Evolutionary conservation across 2,888 invertebrate genomes (phyloP).

Genomic region (Hofmannophila pseudospretella): DNA sequence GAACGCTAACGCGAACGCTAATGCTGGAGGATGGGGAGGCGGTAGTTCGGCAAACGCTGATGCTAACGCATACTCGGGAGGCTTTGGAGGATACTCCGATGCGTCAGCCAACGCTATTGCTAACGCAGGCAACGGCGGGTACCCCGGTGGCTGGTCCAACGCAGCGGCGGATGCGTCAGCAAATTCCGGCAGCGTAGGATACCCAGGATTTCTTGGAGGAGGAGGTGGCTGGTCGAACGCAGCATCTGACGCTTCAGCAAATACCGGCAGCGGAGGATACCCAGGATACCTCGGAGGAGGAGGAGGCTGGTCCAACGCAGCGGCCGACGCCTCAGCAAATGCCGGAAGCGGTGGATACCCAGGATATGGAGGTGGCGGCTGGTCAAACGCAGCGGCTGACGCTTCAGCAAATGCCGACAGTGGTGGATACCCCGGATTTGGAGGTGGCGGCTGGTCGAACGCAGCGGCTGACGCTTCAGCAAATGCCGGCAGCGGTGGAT

Average conservation of each 20-base stretch:
- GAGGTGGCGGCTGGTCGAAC: constrained; percentile 3
- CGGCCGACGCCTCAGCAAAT: constrained; percentile 10
- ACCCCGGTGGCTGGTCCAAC: constrained; percentile 2
- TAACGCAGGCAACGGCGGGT: not conserved
- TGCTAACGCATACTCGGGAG: constrained; percentile 9
- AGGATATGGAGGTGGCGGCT: constrained; percentile 6
- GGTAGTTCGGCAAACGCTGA: not conserved
- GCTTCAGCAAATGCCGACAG: constrained; percentile 11
- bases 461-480: constrained; percentile 13
- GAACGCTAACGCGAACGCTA: not conserved
- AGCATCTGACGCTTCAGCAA: not conserved
- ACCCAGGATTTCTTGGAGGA: constrained; percentile 8
- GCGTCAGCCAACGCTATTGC: constrained; percentile 10
- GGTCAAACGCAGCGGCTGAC: not conserved
- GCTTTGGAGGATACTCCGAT: constrained; percentile 7
- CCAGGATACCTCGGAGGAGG: not conserved
- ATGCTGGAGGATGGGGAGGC: not conserved
- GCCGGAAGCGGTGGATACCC: constrained; percentile 4
- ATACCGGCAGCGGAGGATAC: not conserved
- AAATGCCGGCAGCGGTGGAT: constrained; percentile 7
- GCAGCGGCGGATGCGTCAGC: not conserved
- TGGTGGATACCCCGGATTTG: constrained; percentile 4
- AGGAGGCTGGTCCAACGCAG: not conserved
- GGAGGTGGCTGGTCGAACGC: not conserved
- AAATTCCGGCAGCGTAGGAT: not conserved